Conservation (phyloP, 2,113 vertebrate species). For the Maccullochella peelii region DNA sequence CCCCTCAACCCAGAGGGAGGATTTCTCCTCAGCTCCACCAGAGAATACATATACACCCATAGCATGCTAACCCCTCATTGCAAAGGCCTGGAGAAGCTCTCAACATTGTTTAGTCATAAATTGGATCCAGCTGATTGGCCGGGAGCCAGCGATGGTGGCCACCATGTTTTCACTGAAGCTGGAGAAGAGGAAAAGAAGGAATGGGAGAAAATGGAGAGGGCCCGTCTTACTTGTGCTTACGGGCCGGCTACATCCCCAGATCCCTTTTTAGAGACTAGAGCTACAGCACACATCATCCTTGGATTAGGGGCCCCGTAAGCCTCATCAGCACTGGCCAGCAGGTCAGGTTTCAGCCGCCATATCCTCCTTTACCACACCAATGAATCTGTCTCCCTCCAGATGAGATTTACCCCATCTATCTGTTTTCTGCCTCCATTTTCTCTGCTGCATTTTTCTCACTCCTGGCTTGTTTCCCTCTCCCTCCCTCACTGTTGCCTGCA, state of each 20-base stretch:
- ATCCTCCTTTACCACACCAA: slow-evolving; percentile 61
- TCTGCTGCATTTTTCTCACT: slow-evolving; percentile 23
- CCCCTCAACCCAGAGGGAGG: slow-evolving; percentile 42
- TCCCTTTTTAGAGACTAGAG: slow-evolving; percentile 59
- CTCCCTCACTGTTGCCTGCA: slow-evolving; percentile 24
- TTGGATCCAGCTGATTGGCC: slow-evolving; percentile 83
- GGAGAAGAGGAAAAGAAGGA: slow-evolving; percentile 14
- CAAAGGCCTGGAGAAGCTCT: slow-evolving; percentile 71
- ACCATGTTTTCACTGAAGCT: slow-evolving; percentile 25
- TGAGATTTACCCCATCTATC: slow-evolving; percentile 53
- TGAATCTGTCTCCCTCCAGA: slow-evolving; percentile 63
- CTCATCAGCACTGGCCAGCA: slow-evolving; percentile 60
- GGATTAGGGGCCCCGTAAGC: slow-evolving; percentile 72
- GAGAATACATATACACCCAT: slow-evolving; percentile 70
- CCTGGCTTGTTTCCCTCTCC: slow-evolving; percentile 18
- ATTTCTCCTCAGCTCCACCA: slow-evolving; percentile 60
- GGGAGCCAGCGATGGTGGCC: slow-evolving; percentile 69
- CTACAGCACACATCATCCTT: slow-evolving; percentile 65
- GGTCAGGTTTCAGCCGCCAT: slow-evolving; percentile 69
- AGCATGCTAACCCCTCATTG: slow-evolving; percentile 74
- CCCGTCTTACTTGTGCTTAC: slow-evolving; percentile 59
- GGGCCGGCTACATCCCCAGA: slow-evolving; percentile 54
- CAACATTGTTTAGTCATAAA: slow-evolving; percentile 71
- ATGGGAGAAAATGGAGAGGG: slow-evolving; percentile 37
- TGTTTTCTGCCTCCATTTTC: slow-evolving; percentile 24